These are phyloP conservation scores for Idaea straminata DNA, from an alignment of 2,888 invertebrate genomes.

Conservation along the genomic window DNA sequence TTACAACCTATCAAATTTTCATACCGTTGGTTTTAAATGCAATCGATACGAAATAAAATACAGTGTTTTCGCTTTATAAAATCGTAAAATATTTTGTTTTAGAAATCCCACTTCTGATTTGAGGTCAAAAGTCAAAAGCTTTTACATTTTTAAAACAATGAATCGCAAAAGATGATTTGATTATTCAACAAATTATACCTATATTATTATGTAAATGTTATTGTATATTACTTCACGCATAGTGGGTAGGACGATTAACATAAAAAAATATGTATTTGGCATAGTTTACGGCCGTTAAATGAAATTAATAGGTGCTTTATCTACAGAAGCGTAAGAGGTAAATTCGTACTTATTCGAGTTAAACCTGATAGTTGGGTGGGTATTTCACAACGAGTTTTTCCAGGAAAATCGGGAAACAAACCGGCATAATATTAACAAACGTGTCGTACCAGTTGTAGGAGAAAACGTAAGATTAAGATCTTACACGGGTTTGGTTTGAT, in stretches of 20 bases:
- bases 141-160: neutral
- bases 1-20: no score
- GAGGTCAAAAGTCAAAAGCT: neutral
- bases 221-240: neutral
- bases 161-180: neutral
- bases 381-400: constrained; percentile 1
- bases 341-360: neutral
- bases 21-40: no score
- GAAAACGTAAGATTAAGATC: neutral
- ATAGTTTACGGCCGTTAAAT: neutral
- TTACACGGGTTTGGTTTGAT: neutral
- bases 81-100: neutral
- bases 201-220: neutral
- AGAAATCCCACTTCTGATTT: neutral
- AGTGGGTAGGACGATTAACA: neutral
- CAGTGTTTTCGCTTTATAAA: no score
- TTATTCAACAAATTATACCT: neutral
- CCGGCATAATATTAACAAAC: neutral
- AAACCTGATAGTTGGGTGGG: neutral
- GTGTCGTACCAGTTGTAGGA: neutral
- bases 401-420: neutral
- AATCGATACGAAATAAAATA: no score
- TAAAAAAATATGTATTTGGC: neutral
- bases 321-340: neutral
- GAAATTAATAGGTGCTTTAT: neutral